These are phyloP conservation scores for Hypomesus transpacificus DNA, from an alignment of 2,113 vertebrate species.

Conservation along the genomic window DNA sequence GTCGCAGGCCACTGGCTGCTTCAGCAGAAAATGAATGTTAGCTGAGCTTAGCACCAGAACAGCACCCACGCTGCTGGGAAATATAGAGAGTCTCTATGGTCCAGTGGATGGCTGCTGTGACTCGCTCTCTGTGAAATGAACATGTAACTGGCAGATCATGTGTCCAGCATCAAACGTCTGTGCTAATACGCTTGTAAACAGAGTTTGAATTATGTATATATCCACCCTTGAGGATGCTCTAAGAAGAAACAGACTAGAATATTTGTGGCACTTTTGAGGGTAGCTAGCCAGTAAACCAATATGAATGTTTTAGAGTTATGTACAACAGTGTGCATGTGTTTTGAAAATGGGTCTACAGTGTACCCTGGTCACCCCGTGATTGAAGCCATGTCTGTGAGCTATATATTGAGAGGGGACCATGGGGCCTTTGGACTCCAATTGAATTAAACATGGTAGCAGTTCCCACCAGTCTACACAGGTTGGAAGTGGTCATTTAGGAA, in stretches of 20 bases:
- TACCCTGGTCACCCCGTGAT: too few species aligned
- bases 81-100: constrained; percentile 61
- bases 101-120: constrained; percentile 44
- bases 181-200: too few species aligned
- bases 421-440: background rate
- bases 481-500: background rate
- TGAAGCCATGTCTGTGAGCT: background rate
- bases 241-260: too few species aligned
- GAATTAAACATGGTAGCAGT: background rate
- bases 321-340: too few species aligned
- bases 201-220: too few species aligned
- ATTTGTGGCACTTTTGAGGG: too few species aligned
- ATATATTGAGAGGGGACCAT: background rate
- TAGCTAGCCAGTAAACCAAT: too few species aligned
- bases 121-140: constrained; percentile 54
- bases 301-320: too few species aligned
- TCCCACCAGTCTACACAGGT: background rate
- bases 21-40: constrained; percentile 74
- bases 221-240: too few species aligned
- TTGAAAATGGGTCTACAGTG: too few species aligned
- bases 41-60: constrained; percentile 64
- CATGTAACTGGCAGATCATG: background rate
- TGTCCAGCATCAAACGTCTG: too few species aligned
- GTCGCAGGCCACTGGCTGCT: constrained; percentile 69
- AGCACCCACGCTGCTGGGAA: constrained; percentile 53